A percentile compares a stretch with the other conserved stretches of the same genome.
Evolutionary conservation across 1,140 invertebrate species (phyloP).

Genomic region (Ruditapes philippinarum): DNA sequence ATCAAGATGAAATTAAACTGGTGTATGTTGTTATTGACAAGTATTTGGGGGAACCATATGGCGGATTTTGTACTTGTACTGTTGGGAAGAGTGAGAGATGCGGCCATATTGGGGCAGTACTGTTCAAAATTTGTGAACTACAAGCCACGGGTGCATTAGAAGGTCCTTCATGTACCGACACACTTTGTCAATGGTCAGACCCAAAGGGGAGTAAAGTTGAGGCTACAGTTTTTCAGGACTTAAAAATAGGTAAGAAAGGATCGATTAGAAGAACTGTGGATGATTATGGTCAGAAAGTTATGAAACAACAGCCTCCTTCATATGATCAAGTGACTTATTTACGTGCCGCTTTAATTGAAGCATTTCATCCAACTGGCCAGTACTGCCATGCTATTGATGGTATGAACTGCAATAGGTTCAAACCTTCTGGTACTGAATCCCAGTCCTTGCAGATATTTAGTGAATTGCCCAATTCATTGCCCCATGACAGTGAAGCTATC

Average conservation of each 20-base stretch:
- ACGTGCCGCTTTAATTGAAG: background rate
- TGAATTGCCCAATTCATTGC: background rate
- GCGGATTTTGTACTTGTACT: conserved; percentile 42
- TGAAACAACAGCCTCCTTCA: background rate
- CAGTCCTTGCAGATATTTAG: background rate
- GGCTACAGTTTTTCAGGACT: background rate
- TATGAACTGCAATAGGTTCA: background rate
- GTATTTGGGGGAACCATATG: conserved; percentile 5
- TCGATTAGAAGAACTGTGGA: background rate
- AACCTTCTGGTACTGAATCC: background rate
- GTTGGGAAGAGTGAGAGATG: conserved; percentile 5
- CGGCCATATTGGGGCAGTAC: conserved; percentile 28
- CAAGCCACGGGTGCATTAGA: background rate
- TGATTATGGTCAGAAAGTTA: background rate
- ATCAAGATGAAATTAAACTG: conserved; percentile 9
- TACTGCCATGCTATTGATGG: conserved; percentile 35
- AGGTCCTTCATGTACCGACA: background rate
- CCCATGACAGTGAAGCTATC: background rate
- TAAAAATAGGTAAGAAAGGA: conserved; percentile 1
- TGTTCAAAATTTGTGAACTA: background rate
- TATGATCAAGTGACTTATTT: background rate
- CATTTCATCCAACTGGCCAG: background rate
- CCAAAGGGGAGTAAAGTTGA: conserved; percentile 26
- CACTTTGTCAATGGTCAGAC: conserved; percentile 30
- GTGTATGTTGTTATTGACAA: conserved; percentile 9